Evolutionary conservation across 2,113 vertebrate species (phyloP), one percentile per base, ranked within the genome.

Genomic region (Onychostoma macrolepis): DNA sequence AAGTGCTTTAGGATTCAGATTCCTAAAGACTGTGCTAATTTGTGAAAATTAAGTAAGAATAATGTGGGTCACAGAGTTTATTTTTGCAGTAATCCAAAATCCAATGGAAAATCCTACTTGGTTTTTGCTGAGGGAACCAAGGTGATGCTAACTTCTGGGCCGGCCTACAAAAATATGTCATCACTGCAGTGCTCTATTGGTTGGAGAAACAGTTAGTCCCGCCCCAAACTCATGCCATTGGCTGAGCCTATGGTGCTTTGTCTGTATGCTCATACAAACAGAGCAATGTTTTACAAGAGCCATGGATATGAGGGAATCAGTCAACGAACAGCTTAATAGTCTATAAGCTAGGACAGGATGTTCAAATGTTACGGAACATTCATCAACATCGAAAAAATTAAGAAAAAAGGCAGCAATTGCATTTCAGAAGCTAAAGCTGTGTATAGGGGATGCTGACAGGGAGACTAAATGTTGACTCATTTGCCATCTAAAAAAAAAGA

Each of bases 341-440:
- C 24, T 26, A 6, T 75, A 43, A 75, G 38, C 4, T 15, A 13
- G 21, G n/a, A 75, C 72, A 75, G 72, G 41, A 8, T 45, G 71
- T 75, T 43, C 43, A 13, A 41, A n/a, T 13, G 5, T 26, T 45
- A 75, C 0, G 38, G 11, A 6, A 38, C 33, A 38, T 72, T 71
- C 5, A 69, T 53, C 0, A 6, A 30, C 24, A 79, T 71, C 1
- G 11, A 11, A 84, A 24, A 72, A n/a, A 50, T 80, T n/a, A 84
- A 86, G 80, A 74, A 85, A 85, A 50, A 48, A 5, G 26, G 10
- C 26, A n/a, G 13, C 2, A 41, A 86, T 36, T 71, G 72, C 24
- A 53, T 65, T 53, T 58, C 9, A 58, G 50, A 78, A 71, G 24
- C 30, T 21, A 45, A 63, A 3, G 26, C 33, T 50, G 71, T 84